phyloP scores from a whole-genome alignment of 1,140 invertebrate species.

The Trichogramma pretiosum region DNA sequence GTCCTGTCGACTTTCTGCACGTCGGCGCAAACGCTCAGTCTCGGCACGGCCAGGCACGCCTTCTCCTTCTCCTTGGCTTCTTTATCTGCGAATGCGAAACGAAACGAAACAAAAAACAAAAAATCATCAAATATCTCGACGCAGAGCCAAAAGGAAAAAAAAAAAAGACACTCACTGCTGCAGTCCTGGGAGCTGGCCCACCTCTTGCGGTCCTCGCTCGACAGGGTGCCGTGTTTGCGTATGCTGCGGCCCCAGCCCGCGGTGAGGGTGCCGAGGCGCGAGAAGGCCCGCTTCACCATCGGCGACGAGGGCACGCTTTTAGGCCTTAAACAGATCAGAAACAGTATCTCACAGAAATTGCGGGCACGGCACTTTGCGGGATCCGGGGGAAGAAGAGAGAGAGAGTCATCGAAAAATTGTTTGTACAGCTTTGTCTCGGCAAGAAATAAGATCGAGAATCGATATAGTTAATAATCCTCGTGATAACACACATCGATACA shows the following conservation, averaged over 20 bases:
- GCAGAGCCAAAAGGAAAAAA: background rate
- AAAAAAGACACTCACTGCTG: conserved; percentile 57
- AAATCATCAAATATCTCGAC: background rate
- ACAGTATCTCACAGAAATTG: conserved; percentile 45
- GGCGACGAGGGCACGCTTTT: conserved; percentile 89
- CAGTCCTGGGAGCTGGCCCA: conserved; percentile 88
- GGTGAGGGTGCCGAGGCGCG: conserved; percentile 76
- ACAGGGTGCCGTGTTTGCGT: conserved; percentile 65
- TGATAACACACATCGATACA: too few relatives aligned
- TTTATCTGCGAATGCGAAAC: conserved; percentile 50
- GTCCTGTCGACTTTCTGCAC: conserved; percentile 86
- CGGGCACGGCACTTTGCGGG: conserved; percentile 36
- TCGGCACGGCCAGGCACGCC: conserved; percentile 64
- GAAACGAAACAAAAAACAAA: conserved; percentile 2
- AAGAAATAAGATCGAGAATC: background rate
- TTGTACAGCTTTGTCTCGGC: background rate
- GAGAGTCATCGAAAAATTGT: background rate
- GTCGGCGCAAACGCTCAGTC: conserved; percentile 84
- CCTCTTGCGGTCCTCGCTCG: conserved; percentile 79
- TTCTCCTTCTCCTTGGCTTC: conserved; percentile 66
- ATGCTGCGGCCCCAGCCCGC: conserved; percentile 83
- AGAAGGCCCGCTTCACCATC: conserved; percentile 89
- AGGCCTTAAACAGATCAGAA: conserved; percentile 55
- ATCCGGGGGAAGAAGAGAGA: too few relatives aligned
- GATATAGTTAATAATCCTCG: too few relatives aligned